phyloP scores from a whole-genome alignment of 2,797 vertebrate species.

The Eutrigla gurnardus region DNA sequence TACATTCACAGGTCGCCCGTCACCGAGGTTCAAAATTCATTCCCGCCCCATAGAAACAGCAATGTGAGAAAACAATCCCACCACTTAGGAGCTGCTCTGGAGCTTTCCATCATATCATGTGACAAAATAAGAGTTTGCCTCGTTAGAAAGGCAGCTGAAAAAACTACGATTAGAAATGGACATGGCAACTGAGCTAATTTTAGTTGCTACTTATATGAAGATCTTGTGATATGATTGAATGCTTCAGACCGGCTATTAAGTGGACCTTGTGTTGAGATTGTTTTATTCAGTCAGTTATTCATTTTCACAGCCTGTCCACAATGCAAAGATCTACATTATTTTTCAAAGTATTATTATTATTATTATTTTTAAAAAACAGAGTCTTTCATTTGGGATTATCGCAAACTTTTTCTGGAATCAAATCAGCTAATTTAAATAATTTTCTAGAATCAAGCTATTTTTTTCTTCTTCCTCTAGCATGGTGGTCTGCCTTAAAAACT shows the following conservation, averaged over 20 bases:
- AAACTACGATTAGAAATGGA: not conserved
- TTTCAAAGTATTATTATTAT: conserved; percentile 25
- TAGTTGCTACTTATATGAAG: not conserved
- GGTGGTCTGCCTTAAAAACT: conserved; percentile 13
- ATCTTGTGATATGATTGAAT: not conserved
- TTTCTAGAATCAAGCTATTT: not conserved
- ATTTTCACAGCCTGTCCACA: not conserved
- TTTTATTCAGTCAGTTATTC: not conserved
- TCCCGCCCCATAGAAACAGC: not conserved
- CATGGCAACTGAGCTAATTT: not conserved
- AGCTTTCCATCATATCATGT: not conserved
- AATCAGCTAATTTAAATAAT: not conserved
- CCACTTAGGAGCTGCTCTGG: not conserved
- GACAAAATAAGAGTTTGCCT: not conserved
- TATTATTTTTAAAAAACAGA: conserved; percentile 30
- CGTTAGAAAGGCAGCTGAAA: not conserved
- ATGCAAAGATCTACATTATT: not conserved
- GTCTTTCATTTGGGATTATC: conserved; percentile 5
- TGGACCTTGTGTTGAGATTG: not conserved
- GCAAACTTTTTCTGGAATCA: conserved; percentile 12
- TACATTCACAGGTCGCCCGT: conserved; percentile 47
- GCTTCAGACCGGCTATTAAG: not conserved
- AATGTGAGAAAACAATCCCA: not conserved
- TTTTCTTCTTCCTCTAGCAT: not conserved
- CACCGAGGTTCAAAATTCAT: conserved; percentile 16